These are phyloP conservation scores for Dicentrarchus labrax DNA, from an alignment of 2,113 vertebrate genomes.

Conservation along the genomic window DNA sequence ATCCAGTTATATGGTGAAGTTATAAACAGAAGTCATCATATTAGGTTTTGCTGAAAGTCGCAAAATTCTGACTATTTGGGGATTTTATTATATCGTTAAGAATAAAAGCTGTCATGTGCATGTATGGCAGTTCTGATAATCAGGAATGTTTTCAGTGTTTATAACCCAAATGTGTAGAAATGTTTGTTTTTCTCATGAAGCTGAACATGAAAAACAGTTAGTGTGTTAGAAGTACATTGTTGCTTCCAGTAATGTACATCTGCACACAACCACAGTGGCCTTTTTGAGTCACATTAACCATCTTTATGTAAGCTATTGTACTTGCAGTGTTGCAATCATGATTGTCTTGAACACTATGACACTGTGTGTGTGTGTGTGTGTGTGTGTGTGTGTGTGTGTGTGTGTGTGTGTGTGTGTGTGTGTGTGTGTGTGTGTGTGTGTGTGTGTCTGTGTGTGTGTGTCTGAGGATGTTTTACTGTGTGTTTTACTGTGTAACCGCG, in stretches of 20 bases:
- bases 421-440: not conserved
- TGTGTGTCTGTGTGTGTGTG: not conserved
- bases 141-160: not conserved
- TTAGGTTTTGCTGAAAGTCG: not conserved
- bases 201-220: constrained; percentile 13
- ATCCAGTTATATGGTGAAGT: no score
- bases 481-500: not conserved
- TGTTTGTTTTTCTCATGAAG: not conserved
- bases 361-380: not conserved
- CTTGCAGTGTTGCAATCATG: not conserved
- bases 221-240: constrained; percentile 1
- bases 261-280: not conserved
- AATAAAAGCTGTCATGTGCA: not conserved
- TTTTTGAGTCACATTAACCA: constrained; percentile 2
- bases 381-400: not conserved
- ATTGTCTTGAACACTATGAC: constrained; percentile 8
- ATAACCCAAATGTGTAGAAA: not conserved
- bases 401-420: not conserved
- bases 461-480: not conserved
- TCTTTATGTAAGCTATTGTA: not conserved
- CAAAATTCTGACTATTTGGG: not conserved
- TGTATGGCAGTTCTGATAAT: not conserved
- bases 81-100: no score
- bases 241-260: constrained; percentile 5
- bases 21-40: no score